phyloP scores from a whole-genome alignment of 2,888 invertebrate species.

The Therioaphis trifolii region DNA sequence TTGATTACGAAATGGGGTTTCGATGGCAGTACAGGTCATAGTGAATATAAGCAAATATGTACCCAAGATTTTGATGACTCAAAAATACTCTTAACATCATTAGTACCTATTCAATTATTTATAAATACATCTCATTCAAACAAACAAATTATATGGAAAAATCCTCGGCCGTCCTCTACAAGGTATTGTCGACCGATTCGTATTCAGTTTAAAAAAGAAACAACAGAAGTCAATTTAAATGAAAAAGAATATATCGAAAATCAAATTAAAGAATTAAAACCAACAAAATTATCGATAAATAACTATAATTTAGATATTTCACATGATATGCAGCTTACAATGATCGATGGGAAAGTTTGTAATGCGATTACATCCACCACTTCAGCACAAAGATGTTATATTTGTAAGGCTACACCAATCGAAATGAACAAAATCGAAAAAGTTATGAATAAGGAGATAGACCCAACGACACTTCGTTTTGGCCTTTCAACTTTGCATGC shows the following conservation, averaged over 20 bases:
- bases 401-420: conserved; percentile 8
- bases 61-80: no score
- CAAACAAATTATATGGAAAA: conserved; percentile 33
- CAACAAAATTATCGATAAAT: not conserved
- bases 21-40: conserved; percentile 27
- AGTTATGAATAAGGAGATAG: conserved; percentile 24
- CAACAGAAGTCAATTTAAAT: not conserved
- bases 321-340: conserved; percentile 2
- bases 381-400: conserved; percentile 25
- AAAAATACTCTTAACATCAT: no score
- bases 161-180: not conserved
- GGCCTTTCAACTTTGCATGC: no score
- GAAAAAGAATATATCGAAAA: conserved; percentile 12
- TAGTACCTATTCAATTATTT: no score
- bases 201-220: conserved; percentile 26
- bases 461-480: conserved; percentile 18
- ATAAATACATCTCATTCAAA: conserved; percentile 9
- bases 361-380: no score
- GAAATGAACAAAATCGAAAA: conserved; percentile 23
- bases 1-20: conserved; percentile 34
- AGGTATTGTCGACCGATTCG: no score
- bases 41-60: conserved; percentile 30
- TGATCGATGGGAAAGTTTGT: no score
- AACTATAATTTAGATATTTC: not conserved
- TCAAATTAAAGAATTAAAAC: conserved; percentile 34